Evolutionary conservation across 92 coral and sea anemone species (phyloP), one percentile per base, ranked within the genome.

Genomic region (Metridium senile): DNA sequence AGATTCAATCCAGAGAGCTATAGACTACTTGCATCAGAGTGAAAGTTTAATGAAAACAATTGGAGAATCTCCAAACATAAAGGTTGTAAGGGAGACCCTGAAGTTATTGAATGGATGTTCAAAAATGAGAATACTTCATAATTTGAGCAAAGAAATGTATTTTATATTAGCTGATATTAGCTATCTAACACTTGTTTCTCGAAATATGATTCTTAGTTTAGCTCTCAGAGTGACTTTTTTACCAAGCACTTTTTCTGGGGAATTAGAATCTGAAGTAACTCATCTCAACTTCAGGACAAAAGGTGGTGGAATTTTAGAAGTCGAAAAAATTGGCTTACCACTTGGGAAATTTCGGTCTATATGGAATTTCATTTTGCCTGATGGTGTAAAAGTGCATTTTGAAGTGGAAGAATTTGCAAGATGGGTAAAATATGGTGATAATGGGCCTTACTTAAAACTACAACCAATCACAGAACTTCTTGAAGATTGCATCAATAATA

Each of bases 11-110:
- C 28, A 26, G 6, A 4, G 9, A 1, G 65, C 27, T 17, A 2
- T 58, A 8, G 45, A 28, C 30, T 28, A 18, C n/a, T 63, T 63
- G 45, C n/a, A 28, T 16, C 2, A 63, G 6, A 31, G 45, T 28
- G 43, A 63, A 28, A 63, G 69, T 18, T 63, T 63, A 18, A 63
- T 63, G 69, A 63, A n/a, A 28, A 13, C 4, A 63, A 63, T 63
- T 31, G 69, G 69, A 63, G 69, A 63, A 21, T 63, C 69, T n/a
- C 11, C n/a, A 31, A 63, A 63, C 27, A 30, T 63, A 2, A 20
- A 31, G 2, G 28, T 63, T 20, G 21, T 63, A 13, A 28, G 45
- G 20, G 8, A 31, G 28, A 63, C 28, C 13, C 2, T 31, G 9
- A 16, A 2, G 27, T 31, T 9, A 4, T n/a, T 63, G n/a, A 11